A percentile compares a stretch with the other conserved stretches of the same genome.
phyloP scores from a whole-genome alignment of 2,888 invertebrate species.

The Gastrophysa polygoni region DNA sequence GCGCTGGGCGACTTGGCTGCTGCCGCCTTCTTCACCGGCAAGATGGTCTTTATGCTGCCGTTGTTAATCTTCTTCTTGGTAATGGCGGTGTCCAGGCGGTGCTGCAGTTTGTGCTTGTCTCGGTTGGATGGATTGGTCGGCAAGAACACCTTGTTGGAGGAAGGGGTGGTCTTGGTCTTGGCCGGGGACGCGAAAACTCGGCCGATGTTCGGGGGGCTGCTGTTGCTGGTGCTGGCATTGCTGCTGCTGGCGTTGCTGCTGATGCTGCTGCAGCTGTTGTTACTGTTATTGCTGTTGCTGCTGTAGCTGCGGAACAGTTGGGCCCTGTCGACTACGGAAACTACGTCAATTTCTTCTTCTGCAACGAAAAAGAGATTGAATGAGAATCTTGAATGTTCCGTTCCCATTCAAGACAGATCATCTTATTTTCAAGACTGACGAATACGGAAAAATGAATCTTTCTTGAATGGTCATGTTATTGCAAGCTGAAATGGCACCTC shows the following conservation, averaged over 20 bases:
- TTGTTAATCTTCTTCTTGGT: conserved; percentile 46
- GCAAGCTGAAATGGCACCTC: too few relatives aligned
- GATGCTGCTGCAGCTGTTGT: conserved; percentile 28
- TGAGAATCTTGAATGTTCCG: too few relatives aligned
- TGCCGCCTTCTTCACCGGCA: conserved; percentile 48
- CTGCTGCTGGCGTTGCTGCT: too few relatives aligned
- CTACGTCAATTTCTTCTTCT: conserved; percentile 86
- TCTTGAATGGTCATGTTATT: too few relatives aligned
- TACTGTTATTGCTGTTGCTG: conserved; percentile 11
- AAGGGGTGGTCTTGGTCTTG: too few relatives aligned
- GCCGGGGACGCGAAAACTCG: too few relatives aligned
- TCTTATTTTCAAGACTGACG: too few relatives aligned
- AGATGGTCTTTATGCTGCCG: conserved; percentile 45
- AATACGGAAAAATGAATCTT: too few relatives aligned
- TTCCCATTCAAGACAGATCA: too few relatives aligned
- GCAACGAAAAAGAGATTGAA: conserved; percentile 62
- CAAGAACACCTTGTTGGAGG: conserved; percentile 55
- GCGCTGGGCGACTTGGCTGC: too few relatives aligned
- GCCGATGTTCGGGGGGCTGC: too few relatives aligned
- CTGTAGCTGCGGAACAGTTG: conserved; percentile 24
- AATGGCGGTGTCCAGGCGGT: conserved; percentile 66
- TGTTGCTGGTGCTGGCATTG: too few relatives aligned
- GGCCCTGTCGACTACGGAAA: conserved; percentile 66
- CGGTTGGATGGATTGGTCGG: conserved; percentile 74
- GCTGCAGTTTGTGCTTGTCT: conserved; percentile 71